Evolutionary conservation across 2,113 vertebrate genomes (phyloP), one percentile per base, ranked within the genome.

Genomic region (Arothron firmamentum): DNA sequence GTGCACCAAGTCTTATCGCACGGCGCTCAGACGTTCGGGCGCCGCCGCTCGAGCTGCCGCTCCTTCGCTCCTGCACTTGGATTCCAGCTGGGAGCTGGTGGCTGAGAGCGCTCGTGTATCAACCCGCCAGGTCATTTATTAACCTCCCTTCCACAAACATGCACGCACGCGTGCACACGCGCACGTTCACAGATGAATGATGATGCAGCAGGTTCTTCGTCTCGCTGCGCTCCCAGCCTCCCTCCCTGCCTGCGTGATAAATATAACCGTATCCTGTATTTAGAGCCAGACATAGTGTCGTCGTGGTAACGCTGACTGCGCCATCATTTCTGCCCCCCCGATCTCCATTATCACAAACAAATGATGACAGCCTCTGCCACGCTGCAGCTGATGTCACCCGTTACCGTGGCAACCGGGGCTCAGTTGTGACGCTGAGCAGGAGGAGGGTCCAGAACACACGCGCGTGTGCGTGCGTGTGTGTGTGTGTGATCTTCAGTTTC

Each of bases 321-420:
- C 79, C 75, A 53, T 57, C 64, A 47, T 3, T 28, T 34, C 31
- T 23, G 38, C 17, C 52, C 25, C 17, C 52, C 13, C 52, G 34
- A 38, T 52, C 9, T 48, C 60, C 51, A 70, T 51, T 61, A 19
- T 71, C 53, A 78, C 76, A 84, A 88, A 83, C 74, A 78, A 84
- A 87, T 78, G 79, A 86, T 71, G 86, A 63, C 75, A 78, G 80
- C 59, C 55, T 74, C 77, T 61, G 84, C 84, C 86, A 84, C 68
- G 70, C 67, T 79, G 75, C 62, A 55, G 75, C 70, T 89, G 90
- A 92, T 90, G 90, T 92, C 92, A 92, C 64, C 1, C 46, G 91
- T 92, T 89, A 81, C 92, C 86, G 85, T 80, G 87, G 88, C 75
- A 84, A 83, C 88, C 72, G 19, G 56, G 69, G 75, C 75, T 83